Base-by-base conservation (phyloP, 1,140 invertebrate species). In the Drosophila mojavensis region DNA sequence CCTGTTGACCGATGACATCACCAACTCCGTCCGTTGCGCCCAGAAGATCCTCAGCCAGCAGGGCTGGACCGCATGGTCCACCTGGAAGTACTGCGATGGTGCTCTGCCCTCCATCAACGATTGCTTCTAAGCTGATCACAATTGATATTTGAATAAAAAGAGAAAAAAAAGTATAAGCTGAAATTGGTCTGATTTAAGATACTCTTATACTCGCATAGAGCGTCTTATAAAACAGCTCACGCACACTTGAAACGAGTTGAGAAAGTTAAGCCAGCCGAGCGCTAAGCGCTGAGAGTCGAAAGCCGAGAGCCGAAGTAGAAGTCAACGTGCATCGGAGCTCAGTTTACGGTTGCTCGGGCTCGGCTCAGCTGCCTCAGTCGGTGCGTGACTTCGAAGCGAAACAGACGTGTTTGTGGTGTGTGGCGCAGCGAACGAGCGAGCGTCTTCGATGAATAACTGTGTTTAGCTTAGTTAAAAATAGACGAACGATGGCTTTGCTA, bases 401-500 rank as follows among this genome's bases (percentile, higher is more conserved):
- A 7, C 65, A 26, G 79, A 82, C 71, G 79, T 82, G 62, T 69
- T 39, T 41, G 39, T 36, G 36, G 45, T 41, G 39, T 36, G 36
- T 10, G 36, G 6, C 45, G 65, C 30, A 15, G 47, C 10, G 61
- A 15, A 17, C 17, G 20, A 50, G 47, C 17, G 43, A 45, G n/a
- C 15, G n/a, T 45, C n/a, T 15, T 47, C 43, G 15, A 47, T 15
- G 15, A 47, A 47, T 47, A 47, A 50, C 48, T 50, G 20, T 50
- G 48, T 11, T 28, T 47, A 33, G 10, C 41, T 33, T 30, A 13
- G 10, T 13, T 11, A 53, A 51, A 39, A 39, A 39, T 39, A 39
- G 53, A 48, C 72, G 51, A 79, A 58, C 75, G 76, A 86, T 86
- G 79, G 62, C 83, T 86, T 70, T 70, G 84, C 67, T 86, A 86